Evolutionary conservation across 2,888 invertebrate genomes (phyloP).

Genomic region (Noctua janthe): DNA sequence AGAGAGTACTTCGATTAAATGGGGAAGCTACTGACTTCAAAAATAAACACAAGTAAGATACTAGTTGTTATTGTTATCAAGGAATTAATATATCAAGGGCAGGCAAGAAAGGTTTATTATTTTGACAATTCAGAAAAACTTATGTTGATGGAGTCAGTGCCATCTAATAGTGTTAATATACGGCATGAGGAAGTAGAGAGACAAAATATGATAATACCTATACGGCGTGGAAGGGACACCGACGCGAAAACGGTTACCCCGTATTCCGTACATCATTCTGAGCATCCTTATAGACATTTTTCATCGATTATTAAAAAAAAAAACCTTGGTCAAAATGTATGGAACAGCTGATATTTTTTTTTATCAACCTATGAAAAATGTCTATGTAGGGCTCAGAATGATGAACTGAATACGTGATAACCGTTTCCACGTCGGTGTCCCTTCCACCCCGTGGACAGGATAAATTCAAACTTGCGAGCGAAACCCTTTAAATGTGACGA

Average conservation of each 20-base stretch:
- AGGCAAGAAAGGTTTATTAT: slow-evolving; percentile 10
- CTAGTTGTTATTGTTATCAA: slow-evolving; percentile 20
- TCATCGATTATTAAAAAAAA: too few species aligned
- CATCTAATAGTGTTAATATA: slow-evolving; percentile 19
- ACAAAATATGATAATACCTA: slow-evolving; percentile 2
- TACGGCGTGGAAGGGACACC: too few species aligned
- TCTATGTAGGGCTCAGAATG: too few species aligned
- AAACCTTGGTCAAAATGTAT: too few species aligned
- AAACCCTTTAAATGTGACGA: too few species aligned
- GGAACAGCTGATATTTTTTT: too few species aligned
- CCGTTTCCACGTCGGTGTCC: too few species aligned
- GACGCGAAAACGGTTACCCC: too few species aligned
- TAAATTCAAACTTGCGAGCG: background rate
- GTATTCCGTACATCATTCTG: too few species aligned
- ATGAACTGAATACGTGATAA: too few species aligned
- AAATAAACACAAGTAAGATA: background rate
- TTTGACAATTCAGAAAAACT: background rate
- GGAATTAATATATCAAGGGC: background rate
- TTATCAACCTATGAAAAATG: too few species aligned
- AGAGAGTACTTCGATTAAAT: background rate
- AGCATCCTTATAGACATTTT: too few species aligned
- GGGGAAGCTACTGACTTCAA: background rate
- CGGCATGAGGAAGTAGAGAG: slow-evolving; percentile 5
- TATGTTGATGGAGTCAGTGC: background rate
- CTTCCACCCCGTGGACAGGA: background rate